phyloP scores from a whole-genome alignment of 2,888 invertebrate species.

The Drosophila sordidapex region DNA sequence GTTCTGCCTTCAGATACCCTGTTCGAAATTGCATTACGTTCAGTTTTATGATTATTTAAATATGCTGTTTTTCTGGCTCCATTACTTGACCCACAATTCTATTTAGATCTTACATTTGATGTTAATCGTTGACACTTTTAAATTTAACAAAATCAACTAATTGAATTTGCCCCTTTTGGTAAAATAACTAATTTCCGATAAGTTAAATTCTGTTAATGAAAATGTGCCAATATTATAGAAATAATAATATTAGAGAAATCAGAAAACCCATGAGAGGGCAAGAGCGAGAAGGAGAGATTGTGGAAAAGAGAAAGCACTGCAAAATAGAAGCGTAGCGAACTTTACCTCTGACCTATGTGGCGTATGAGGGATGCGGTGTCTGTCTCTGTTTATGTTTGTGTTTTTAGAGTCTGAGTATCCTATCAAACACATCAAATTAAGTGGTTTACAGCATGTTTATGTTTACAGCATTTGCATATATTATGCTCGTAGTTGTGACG shows the following conservation, averaged over 20 bases:
- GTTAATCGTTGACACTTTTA: neutral
- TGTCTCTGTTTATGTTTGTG: neutral
- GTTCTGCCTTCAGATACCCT: conserved; percentile 3
- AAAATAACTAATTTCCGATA: neutral
- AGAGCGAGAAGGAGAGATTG: neutral
- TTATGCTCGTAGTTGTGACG: conserved; percentile 18
- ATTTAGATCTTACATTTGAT: neutral
- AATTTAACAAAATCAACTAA: neutral
- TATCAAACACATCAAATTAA: conserved; percentile 32
- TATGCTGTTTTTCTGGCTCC: neutral
- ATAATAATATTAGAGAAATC: neutral
- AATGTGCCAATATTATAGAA: neutral
- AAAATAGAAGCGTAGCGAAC: neutral
- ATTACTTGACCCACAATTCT: neutral
- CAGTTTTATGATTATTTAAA: neutral
- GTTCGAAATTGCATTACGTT: neutral
- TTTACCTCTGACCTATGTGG: conserved; percentile 17
- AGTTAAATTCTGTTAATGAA: neutral
- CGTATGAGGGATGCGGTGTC: conserved; percentile 32
- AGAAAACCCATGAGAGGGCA: neutral
- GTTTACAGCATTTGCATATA: conserved; percentile 40
- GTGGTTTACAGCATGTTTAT: conserved; percentile 30
- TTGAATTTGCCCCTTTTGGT: neutral
- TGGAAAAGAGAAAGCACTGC: neutral
- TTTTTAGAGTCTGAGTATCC: conserved; percentile 14